Evolutionary conservation across 2,888 invertebrate genomes (phyloP).

Genomic region (Drosophila differens): DNA sequence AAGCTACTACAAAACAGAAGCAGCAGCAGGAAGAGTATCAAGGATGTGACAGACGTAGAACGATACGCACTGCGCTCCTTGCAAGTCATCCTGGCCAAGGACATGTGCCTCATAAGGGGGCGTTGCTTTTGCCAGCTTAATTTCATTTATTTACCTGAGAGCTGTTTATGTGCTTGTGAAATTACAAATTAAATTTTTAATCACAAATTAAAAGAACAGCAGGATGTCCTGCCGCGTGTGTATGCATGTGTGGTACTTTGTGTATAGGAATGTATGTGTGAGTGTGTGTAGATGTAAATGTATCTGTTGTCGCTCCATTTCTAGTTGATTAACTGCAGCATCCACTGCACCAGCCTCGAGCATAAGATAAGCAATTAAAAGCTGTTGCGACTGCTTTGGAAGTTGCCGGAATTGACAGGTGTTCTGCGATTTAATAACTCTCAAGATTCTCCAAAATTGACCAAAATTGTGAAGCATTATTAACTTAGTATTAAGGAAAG

Average conservation of each 20-base stretch:
- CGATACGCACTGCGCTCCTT: conserved; percentile 33
- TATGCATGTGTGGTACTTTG: not conserved
- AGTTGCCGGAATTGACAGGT: conserved; percentile 1
- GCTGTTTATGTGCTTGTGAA: conserved; percentile 77
- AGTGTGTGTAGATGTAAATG: conserved; percentile 32
- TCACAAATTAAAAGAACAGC: conserved; percentile 58
- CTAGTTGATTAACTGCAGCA: conserved; percentile 69
- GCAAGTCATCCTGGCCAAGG: conserved; percentile 40
- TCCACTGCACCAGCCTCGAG: conserved; percentile 25
- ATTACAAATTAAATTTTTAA: conserved; percentile 82
- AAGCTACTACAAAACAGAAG: conserved; percentile 29
- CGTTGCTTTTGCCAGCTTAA: conserved; percentile 60
- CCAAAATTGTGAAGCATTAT: not conserved
- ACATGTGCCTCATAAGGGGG: conserved; percentile 31
- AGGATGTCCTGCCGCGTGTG: conserved; percentile 36
- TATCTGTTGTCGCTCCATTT: conserved; percentile 64
- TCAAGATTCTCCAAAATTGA: not conserved
- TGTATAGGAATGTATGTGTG: not conserved
- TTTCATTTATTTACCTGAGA: conserved; percentile 80
- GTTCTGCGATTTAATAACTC: not conserved
- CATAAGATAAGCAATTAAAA: conserved; percentile 39
- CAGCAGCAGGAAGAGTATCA: conserved; percentile 21
- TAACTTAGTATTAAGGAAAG: not conserved
- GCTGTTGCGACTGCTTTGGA: conserved; percentile 5
- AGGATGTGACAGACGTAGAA: conserved; percentile 45